phyloP scores from a whole-genome alignment of 1,140 invertebrate species.

The Diabrotica undecimpunctata region DNA sequence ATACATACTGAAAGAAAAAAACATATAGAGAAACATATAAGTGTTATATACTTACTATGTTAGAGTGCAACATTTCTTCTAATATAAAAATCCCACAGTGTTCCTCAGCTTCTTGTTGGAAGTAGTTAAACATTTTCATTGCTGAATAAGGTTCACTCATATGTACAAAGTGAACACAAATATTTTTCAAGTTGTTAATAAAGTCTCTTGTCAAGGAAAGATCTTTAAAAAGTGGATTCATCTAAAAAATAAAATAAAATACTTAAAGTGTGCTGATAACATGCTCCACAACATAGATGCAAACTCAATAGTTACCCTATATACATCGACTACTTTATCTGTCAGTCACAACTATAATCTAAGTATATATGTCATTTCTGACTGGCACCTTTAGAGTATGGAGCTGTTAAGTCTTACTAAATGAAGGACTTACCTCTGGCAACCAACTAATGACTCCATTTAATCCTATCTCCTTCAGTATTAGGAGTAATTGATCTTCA shows the following conservation, averaged over 20 bases:
- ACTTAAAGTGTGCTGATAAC: too few relatives aligned
- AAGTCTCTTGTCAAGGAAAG: constrained; percentile 21
- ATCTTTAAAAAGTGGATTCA: constrained; percentile 17
- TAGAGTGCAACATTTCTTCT: constrained; percentile 35
- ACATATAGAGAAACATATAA: too few relatives aligned
- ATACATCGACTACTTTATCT: too few relatives aligned
- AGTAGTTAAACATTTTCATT: constrained; percentile 30
- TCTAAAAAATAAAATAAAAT: constrained; percentile 15
- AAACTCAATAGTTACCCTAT: too few relatives aligned
- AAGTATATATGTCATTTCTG: too few relatives aligned
- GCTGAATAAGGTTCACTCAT: constrained; percentile 30
- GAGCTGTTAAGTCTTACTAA: background rate
- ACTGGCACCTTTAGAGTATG: too few relatives aligned
- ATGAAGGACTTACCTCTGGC: constrained; percentile 19
- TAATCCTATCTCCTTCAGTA: constrained; percentile 30
- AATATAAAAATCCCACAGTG: constrained; percentile 28
- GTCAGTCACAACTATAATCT: too few relatives aligned
- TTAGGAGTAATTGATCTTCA: constrained; percentile 25
- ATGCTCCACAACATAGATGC: too few relatives aligned
- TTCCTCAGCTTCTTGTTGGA: constrained; percentile 19
- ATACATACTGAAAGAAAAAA: too few relatives aligned
- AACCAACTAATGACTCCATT: constrained; percentile 28
- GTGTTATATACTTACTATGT: constrained; percentile 25
- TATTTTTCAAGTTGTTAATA: constrained; percentile 27
- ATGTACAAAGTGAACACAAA: constrained; percentile 38